Evolutionary conservation across 2,113 vertebrate species (phyloP).

Genomic region (Gymnocephalus cernua): DNA sequence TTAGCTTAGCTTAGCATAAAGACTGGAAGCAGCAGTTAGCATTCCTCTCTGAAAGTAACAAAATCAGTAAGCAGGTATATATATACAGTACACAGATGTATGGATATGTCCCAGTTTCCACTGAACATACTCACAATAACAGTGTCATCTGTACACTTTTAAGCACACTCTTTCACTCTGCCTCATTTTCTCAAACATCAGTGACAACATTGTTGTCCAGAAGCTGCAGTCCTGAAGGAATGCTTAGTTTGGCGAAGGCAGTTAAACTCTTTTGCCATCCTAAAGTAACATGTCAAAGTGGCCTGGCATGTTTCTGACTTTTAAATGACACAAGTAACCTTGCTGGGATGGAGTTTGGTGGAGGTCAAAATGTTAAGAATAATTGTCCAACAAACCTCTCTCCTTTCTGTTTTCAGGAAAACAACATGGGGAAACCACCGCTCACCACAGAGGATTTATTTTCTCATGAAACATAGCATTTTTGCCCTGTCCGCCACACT

Average conservation of each 20-base stretch:
- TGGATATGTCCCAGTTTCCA: conserved; percentile 3
- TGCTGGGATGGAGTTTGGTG: not conserved
- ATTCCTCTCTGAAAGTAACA: not conserved
- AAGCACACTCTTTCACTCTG: conserved; percentile 4
- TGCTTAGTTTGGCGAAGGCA: conserved; percentile 49
- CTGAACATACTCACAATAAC: not conserved
- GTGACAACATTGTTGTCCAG: conserved; percentile 65
- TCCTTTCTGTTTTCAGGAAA: conserved; percentile 51
- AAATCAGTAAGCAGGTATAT: not conserved
- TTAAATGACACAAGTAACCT: conserved; percentile 9
- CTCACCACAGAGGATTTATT: conserved; percentile 17
- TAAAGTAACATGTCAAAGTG: conserved; percentile 33
- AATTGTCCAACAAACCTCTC: conserved; percentile 7
- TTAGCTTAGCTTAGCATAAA: not conserved
- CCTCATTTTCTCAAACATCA: conserved; percentile 59
- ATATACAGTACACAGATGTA: not conserved
- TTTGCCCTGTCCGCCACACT: conserved; percentile 27
- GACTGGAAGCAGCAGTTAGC: no score
- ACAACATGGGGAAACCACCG: conserved; percentile 17
- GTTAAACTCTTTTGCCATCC: conserved; percentile 31
- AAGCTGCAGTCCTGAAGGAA: conserved; percentile 32
- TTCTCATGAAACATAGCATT: conserved; percentile 19
- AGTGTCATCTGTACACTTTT: not conserved
- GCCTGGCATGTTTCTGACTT: conserved; percentile 25
- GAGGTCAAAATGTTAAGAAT: conserved; percentile 10